phyloP scores from a whole-genome alignment of 2,113 vertebrate species.

The Tychaedon coryphoeus region DNA sequence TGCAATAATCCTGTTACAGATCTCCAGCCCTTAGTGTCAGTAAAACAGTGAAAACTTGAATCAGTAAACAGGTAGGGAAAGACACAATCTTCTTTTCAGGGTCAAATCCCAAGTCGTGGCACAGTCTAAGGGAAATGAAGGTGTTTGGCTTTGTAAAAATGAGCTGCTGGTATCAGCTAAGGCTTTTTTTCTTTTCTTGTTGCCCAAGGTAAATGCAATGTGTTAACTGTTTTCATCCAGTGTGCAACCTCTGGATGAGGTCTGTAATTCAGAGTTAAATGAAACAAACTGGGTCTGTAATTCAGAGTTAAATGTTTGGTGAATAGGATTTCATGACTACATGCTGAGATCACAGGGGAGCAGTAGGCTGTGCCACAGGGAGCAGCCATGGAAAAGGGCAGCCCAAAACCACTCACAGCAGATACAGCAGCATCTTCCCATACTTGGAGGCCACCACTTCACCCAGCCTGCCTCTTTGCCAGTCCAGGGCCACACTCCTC shows the following conservation, averaged over 20 bases:
- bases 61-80: not conserved
- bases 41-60: slow-evolving; percentile 6
- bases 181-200: not conserved
- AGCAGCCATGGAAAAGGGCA: not conserved
- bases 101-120: slow-evolving; percentile 2
- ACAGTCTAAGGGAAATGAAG: not conserved
- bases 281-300: not conserved
- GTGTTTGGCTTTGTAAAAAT: not conserved
- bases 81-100: not conserved
- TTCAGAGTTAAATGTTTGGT: not conserved
- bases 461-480: not conserved
- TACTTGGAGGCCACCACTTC: not conserved
- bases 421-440: not conserved
- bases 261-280: not conserved
- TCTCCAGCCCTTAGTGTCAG: not conserved
- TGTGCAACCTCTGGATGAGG: not conserved
- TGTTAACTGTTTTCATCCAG: not conserved
- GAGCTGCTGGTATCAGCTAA: not conserved
- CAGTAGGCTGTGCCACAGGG: not conserved
- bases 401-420: accelerated
- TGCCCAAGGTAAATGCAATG: not conserved
- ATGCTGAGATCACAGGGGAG: not conserved
- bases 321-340: not conserved
- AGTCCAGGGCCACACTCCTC: accelerated
- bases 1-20: slow-evolving; percentile 28